Evolutionary conservation across 2,888 invertebrate species (phyloP), one percentile per base, ranked within the genome.

Genomic region (Tigriopus californicus): DNA sequence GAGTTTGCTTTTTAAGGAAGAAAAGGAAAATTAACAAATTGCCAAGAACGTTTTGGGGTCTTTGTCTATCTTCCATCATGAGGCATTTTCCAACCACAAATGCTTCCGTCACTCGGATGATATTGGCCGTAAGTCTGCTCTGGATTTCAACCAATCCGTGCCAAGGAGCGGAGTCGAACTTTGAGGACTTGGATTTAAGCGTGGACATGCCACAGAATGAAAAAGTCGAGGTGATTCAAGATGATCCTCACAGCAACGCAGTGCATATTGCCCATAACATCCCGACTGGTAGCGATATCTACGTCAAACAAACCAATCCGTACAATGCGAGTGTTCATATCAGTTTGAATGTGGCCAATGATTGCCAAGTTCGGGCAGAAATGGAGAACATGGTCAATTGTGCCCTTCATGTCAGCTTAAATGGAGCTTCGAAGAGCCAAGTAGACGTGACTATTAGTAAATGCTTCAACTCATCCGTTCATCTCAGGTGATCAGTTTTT

Each of bases 251-350:
- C 22, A 56, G 56, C 22, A 56, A 56, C 20, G 41, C 56, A 3
- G 24, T 56, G 3, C 56, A 56, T 41, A 22, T 56, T 41, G 56
- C 41, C n/a, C 56, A 56, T 15, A 56, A 56, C 20, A 56, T 41
- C 25, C 56, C 56, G n/a, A 41, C 40, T 5, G 56, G 56, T 2
- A 42, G 42, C 13, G 53, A 53, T 53, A 53, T 53, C 15, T 25
- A 12, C 33, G 53, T 53, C 2, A 41, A 53, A 11, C 53, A 56
- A 20, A 56, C 15, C 13, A 56, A 42, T 15, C 56, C 56, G 2
- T 56, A 56, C 44, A 56, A 56, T 22, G 18, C 56, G 2, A 41
- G 42, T 42, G 56, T 56, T 15, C 56, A 56, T 13, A 56, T 56
- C 18, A 18, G 20, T 18, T 15, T 56, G 41, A 56, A 56, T 42